Conservation (phyloP, 2,113 vertebrate genomes). For the Gobio gobio region DNA sequence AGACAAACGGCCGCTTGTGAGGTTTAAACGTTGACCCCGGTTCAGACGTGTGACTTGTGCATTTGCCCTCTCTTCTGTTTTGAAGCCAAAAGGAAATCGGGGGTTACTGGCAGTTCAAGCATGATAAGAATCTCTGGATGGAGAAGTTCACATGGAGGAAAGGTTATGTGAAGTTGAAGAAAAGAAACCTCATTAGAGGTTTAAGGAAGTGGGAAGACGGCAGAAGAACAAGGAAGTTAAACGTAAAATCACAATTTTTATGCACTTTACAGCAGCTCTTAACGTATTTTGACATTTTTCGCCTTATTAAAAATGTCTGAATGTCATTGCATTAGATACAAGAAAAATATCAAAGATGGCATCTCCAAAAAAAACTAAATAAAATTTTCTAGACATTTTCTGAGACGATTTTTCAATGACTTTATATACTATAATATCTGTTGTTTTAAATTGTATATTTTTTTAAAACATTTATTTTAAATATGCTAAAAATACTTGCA, state of each 20-base stretch:
- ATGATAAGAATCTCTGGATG: constrained; percentile 79
- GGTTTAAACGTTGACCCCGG: constrained; percentile 72
- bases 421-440: neutral
- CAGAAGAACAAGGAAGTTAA: constrained; percentile 58
- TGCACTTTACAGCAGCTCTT: neutral
- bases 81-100: constrained; percentile 71
- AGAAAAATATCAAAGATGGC: neutral
- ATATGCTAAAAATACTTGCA: neutral
- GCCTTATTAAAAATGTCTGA: neutral
- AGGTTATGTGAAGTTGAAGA: constrained; percentile 78
- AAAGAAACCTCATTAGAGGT: constrained; percentile 74
- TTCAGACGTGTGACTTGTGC: constrained; percentile 70
- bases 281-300: neutral
- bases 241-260: neutral
- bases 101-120: constrained; percentile 75
- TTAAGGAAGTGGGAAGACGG: constrained; percentile 72
- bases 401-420: neutral
- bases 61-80: constrained; percentile 64
- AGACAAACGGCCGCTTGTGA: constrained; percentile 76
- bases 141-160: constrained; percentile 76
- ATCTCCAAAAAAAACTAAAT: too few species aligned
- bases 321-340: neutral
- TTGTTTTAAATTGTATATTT: neutral
- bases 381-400: neutral
- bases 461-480: neutral